Conservation (phyloP, 2,888 invertebrate genomes). For the Poecilobothrus nobilitatus region DNA sequence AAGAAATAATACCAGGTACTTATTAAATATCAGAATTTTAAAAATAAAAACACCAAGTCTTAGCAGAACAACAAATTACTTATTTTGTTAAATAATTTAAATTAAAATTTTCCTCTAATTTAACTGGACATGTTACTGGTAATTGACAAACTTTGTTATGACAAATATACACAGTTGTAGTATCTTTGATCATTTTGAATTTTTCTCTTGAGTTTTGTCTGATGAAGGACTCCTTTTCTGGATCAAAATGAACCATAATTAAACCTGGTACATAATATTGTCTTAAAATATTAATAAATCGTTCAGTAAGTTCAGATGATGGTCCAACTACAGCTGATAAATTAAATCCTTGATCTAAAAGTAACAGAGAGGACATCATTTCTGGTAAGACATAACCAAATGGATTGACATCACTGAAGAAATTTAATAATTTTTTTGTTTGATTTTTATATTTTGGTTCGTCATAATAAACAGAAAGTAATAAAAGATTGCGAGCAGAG, state of each 20-base stretch:
- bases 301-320: conserved; percentile 32
- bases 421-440: conserved; percentile 34
- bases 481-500: conserved; percentile 68
- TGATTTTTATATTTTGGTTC: conserved; percentile 32
- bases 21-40: not conserved
- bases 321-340: conserved; percentile 43
- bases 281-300: conserved; percentile 37
- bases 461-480: conserved; percentile 60
- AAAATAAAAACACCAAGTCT: not conserved
- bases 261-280: conserved; percentile 42
- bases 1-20: conserved; percentile 4
- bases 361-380: conserved; percentile 39
- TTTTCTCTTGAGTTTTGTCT: conserved; percentile 35
- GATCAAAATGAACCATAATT: conserved; percentile 39
- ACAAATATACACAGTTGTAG: conserved; percentile 42
- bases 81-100: conserved; percentile 29
- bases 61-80: not conserved
- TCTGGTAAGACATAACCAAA: conserved; percentile 42
- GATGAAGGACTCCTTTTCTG: conserved; percentile 29
- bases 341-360: conserved; percentile 38
- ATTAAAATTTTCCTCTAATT: conserved; percentile 37
- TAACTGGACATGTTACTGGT: conserved; percentile 38
- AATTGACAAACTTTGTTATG: conserved; percentile 42
- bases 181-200: conserved; percentile 40
- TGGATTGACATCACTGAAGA: conserved; percentile 33